Conservation (phyloP, 2,113 vertebrate species). For the Rhabdomys dilectus region DNA sequence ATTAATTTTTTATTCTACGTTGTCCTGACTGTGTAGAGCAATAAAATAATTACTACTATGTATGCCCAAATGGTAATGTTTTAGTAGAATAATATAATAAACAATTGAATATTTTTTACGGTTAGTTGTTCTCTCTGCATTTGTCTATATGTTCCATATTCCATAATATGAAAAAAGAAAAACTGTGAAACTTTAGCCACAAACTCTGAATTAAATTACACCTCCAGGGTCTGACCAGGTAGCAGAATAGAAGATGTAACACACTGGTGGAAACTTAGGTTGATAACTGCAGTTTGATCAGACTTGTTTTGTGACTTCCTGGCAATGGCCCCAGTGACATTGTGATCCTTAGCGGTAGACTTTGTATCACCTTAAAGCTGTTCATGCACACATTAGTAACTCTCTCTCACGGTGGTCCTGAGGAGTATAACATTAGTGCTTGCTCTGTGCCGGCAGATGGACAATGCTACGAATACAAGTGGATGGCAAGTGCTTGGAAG, state of each 20-base stretch:
- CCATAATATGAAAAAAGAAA: background rate
- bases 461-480: slow-evolving; percentile 96
- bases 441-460: slow-evolving; percentile 89
- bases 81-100: background rate
- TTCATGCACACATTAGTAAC: background rate
- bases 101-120: background rate
- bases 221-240: background rate
- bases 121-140: background rate
- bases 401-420: background rate
- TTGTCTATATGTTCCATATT: background rate
- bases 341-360: background rate
- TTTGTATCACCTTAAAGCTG: background rate
- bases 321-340: background rate
- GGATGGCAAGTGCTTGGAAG: slow-evolving; percentile 94
- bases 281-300: background rate
- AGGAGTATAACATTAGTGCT: background rate
- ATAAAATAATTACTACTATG: background rate
- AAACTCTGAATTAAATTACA: background rate
- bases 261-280: background rate
- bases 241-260: background rate
- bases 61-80: background rate
- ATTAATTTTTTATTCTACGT: background rate
- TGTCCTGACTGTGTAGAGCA: background rate
- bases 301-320: background rate
- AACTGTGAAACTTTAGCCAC: background rate